phyloP scores from a whole-genome alignment of 2,888 invertebrate genomes.

The Cremastobaeus sp. region DNA sequence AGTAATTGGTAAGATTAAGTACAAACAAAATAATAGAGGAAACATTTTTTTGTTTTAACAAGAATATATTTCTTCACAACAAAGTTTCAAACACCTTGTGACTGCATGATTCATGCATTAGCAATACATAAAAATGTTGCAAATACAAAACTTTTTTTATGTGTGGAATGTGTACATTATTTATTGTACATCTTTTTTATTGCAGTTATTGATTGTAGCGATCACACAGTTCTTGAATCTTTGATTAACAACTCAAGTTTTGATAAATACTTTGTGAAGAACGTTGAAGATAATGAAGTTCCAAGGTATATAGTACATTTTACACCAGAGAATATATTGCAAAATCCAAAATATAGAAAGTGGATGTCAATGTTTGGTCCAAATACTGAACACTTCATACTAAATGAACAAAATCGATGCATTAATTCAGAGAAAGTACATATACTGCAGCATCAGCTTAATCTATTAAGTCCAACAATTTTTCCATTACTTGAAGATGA shows the following conservation, averaged over 20 bases:
- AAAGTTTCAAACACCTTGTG: no score
- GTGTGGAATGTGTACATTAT: no score
- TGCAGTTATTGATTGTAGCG: slow-evolving; percentile 91
- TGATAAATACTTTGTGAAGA: slow-evolving; percentile 80
- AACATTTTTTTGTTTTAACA: background rate
- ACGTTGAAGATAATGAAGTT: slow-evolving; percentile 79
- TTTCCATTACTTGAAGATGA: slow-evolving; percentile 84
- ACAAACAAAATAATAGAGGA: background rate
- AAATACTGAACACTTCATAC: slow-evolving; percentile 85
- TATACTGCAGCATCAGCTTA: slow-evolving; percentile 89
- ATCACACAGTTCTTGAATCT: slow-evolving; percentile 84
- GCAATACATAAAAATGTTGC: no score
- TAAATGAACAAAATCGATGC: slow-evolving; percentile 86
- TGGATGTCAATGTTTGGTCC: slow-evolving; percentile 88
- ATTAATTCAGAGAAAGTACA: slow-evolving; percentile 88
- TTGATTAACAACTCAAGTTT: slow-evolving; percentile 81
- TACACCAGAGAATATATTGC: slow-evolving; percentile 85
- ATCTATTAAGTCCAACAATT: slow-evolving; percentile 86
- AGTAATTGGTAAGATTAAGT: slow-evolving; percentile 83
- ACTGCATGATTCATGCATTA: no score
- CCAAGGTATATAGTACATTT: slow-evolving; percentile 89
- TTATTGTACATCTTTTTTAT: no score
- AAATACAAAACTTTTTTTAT: no score
- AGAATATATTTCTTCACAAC: no score
- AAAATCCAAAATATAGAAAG: slow-evolving; percentile 83